phyloP scores from a whole-genome alignment of 1,140 invertebrate species.

The Sarcophaga bullata region DNA sequence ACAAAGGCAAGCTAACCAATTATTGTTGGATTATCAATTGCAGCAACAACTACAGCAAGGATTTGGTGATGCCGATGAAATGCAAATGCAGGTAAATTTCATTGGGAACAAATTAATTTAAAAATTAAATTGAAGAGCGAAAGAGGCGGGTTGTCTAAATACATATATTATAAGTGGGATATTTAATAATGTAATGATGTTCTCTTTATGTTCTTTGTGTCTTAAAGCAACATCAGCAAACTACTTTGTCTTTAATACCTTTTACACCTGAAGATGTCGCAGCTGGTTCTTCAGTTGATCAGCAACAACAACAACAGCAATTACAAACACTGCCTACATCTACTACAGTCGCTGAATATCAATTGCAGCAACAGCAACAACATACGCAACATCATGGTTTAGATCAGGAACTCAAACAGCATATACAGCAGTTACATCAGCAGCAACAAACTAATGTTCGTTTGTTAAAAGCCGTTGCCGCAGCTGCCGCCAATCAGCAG shows the following conservation, averaged over 20 bases:
- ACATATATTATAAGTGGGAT: neutral
- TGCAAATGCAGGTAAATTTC: conserved; percentile 53
- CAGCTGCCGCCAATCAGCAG: conserved; percentile 58
- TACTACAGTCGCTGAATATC: conserved; percentile 41
- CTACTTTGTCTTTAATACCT: conserved; percentile 56
- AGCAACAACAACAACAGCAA: conserved; percentile 47
- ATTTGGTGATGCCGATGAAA: conserved; percentile 55
- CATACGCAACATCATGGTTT: conserved; percentile 38
- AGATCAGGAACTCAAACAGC: conserved; percentile 66
- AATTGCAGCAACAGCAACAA: conserved; percentile 52
- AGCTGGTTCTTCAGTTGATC: conserved; percentile 43
- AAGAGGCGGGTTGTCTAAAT: neutral
- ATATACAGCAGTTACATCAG: conserved; percentile 66
- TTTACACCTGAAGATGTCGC: conserved; percentile 55
- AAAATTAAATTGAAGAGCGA: conserved; percentile 5
- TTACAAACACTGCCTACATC: conserved; percentile 48
- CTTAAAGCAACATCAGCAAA: conserved; percentile 55
- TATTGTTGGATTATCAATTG: conserved; percentile 61
- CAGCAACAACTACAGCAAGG: conserved; percentile 57
- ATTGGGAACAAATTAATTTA: neutral
- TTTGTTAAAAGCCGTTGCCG: conserved; percentile 65
- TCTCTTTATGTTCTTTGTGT: neutral
- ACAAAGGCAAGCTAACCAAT: conserved; percentile 57
- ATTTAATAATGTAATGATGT: neutral
- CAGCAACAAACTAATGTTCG: conserved; percentile 62